Base-by-base conservation (phyloP, 2,113 vertebrate genomes). In the Dicaeum eximium region DNA sequence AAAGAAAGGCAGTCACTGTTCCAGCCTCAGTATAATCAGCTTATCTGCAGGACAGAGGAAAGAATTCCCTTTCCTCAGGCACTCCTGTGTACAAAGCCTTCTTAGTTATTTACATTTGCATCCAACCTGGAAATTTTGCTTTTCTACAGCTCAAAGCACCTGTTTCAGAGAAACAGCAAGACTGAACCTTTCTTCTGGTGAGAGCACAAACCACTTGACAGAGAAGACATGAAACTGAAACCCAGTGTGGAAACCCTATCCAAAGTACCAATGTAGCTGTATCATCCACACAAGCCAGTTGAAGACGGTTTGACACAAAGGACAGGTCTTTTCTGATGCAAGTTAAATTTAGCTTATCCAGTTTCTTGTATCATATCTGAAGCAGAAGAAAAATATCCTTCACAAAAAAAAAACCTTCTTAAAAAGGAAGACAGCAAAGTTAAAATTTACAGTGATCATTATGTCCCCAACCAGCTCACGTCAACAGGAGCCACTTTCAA, bases 1-100 rank as follows among this genome's bases (percentile, higher is more conserved):
- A 95, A 74, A 94, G 51, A 77, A 83, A 93, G 31, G 51, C 86
- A 93, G 65, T 3, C 44, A 74, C 61, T 77, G 65, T 79, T 92
- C 56, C 73, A 88, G 81, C 16, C 54, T 33, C 22, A 67, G 42
- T 47, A 48, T 91, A 93, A 96, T 75, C 83, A 80, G 80, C 77
- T 95, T 92, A 94, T 74, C 71, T 80, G 66, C 80, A 91, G 21
- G n/a, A 78, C 56, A 75, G 23, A 92, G 57, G 58, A 95, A 82
- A 72, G 40, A 90, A 94, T 58, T 88, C 65, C 42, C 44, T 50
- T 70, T 91, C 79, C 75, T 93, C 53, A 73, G 45, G 86, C 57
- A 23, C 31, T 83, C 30, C 37, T 27, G 31, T 14, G 15, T 51
- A 61, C 50, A 89, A 90, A 78, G n/a, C 60, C 15, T 69, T 53